phyloP scores from a whole-genome alignment of 2,888 invertebrate species.

The Cybosia mesomella region DNA sequence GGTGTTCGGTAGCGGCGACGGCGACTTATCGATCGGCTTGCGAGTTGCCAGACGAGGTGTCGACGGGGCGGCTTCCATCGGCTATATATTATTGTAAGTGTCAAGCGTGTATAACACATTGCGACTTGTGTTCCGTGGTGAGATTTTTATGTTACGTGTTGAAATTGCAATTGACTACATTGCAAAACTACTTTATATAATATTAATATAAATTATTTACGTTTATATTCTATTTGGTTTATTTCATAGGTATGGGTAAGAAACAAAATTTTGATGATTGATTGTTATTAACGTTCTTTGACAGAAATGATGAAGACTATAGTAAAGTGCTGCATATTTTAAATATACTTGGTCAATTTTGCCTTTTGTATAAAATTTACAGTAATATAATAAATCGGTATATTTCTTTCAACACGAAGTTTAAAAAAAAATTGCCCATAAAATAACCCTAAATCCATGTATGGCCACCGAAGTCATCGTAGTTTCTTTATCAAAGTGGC shows the following conservation, averaged over 20 bases:
- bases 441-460: too few species aligned
- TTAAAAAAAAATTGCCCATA: too few species aligned
- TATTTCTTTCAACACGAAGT: too few species aligned
- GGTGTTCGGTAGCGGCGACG: conserved; percentile 53
- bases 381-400: too few species aligned
- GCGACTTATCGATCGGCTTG: conserved; percentile 36
- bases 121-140: conserved; percentile 33
- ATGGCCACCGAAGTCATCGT: too few species aligned
- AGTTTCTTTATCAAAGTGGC: too few species aligned
- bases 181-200: background rate
- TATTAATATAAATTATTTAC: background rate
- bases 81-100: conserved; percentile 26
- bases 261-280: too few species aligned
- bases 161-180: conserved; percentile 6
- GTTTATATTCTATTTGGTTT: background rate
- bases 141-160: conserved; percentile 31
- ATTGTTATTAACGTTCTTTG: too few species aligned
- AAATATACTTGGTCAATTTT: too few species aligned
- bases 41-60: conserved; percentile 26
- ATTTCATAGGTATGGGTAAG: background rate
- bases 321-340: too few species aligned
- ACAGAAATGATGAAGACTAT: too few species aligned
- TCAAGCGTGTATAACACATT: conserved; percentile 36
- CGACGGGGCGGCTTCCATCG: conserved; percentile 30
- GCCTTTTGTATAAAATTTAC: too few species aligned